Percentiles rank a stretch among this genome's conserved stretches.
These are phyloP conservation scores for Epizoanthus fatuus DNA, from an alignment of 92 coral and sea anemone species.

Conservation along the genomic window DNA sequence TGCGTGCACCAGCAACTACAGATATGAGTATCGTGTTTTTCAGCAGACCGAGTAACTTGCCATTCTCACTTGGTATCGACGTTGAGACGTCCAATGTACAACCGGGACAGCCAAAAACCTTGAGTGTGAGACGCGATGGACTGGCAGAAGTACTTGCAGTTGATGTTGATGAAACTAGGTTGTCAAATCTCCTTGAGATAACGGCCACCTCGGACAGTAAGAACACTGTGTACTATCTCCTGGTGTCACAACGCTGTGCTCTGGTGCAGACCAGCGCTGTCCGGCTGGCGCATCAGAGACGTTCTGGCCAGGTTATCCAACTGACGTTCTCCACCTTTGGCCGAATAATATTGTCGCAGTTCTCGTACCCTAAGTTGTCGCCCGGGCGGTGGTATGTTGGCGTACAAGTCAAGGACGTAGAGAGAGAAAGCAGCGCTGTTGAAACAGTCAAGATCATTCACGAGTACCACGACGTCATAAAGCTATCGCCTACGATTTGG, in stretches of 20 bases:
- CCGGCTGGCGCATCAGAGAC: constrained; percentile 42
- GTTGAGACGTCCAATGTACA: constrained; percentile 32
- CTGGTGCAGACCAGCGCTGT: constrained; percentile 62
- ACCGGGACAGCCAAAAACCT: constrained; percentile 52
- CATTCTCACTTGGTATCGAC: not conserved
- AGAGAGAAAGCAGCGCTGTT: not conserved
- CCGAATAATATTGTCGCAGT: constrained; percentile 86
- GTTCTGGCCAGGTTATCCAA: constrained; percentile 34
- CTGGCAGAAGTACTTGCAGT: constrained; percentile 24
- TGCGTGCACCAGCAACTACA: too few species aligned
- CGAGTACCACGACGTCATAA: constrained; percentile 57
- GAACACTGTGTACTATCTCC: constrained; percentile 61
- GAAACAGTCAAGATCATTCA: constrained; percentile 65
- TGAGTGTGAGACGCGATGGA: constrained; percentile 49
- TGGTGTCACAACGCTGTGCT: constrained; percentile 77
- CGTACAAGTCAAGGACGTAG: constrained; percentile 47
- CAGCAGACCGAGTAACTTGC: not conserved
- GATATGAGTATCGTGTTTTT: not conserved
- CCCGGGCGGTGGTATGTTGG: constrained; percentile 93
- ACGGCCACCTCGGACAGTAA: constrained; percentile 70
- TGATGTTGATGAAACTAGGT: constrained; percentile 59
- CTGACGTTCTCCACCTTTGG: constrained; percentile 88
- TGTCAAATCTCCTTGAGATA: constrained; percentile 74
- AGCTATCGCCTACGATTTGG: constrained; percentile 61
- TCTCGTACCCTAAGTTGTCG: constrained; percentile 79